A percentile compares a stretch with the other conserved stretches of the same genome.
phyloP scores from a whole-genome alignment of 2,113 vertebrate species.

The Chaetura pelagica region DNA sequence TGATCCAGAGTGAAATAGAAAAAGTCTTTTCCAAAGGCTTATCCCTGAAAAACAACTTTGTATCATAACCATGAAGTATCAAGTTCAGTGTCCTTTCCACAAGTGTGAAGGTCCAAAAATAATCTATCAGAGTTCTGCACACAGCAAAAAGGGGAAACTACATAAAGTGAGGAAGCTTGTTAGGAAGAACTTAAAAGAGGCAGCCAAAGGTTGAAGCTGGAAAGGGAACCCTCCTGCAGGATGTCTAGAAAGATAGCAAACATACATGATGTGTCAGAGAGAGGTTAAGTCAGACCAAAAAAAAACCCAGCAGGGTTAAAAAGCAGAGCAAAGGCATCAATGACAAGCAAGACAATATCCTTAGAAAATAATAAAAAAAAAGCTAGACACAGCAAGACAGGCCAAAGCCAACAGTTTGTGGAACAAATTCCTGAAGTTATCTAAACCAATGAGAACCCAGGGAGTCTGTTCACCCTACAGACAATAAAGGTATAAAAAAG shows the following conservation, averaged over 20 bases:
- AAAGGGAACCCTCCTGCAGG: constrained; percentile 12
- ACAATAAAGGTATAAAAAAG: constrained; percentile 14
- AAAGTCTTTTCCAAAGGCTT: not conserved
- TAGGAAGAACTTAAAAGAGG: constrained; percentile 11
- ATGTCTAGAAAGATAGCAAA: constrained; percentile 41
- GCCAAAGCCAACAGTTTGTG: constrained; percentile 57
- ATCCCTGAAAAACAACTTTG: not conserved
- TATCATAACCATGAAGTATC: not conserved
- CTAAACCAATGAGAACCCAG: constrained; percentile 10
- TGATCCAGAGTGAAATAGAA: not conserved
- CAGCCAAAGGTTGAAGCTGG: constrained; percentile 47
- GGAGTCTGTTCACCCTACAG: not conserved
- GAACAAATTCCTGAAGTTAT: constrained; percentile 53
- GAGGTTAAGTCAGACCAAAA: not conserved
- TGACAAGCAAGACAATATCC: not conserved
- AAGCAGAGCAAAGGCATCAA: not conserved
- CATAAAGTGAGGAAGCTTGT: not conserved
- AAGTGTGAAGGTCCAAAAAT: not conserved
- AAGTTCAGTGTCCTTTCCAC: not conserved
- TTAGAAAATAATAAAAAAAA: not conserved
- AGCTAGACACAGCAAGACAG: not conserved
- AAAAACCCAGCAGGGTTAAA: not conserved
- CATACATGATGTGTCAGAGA: not conserved
- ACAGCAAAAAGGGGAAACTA: constrained; percentile 2
- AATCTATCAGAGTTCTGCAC: not conserved